Evolutionary conservation across 2,113 vertebrate genomes (phyloP).

Genomic region (Otolemur garnettii): DNA sequence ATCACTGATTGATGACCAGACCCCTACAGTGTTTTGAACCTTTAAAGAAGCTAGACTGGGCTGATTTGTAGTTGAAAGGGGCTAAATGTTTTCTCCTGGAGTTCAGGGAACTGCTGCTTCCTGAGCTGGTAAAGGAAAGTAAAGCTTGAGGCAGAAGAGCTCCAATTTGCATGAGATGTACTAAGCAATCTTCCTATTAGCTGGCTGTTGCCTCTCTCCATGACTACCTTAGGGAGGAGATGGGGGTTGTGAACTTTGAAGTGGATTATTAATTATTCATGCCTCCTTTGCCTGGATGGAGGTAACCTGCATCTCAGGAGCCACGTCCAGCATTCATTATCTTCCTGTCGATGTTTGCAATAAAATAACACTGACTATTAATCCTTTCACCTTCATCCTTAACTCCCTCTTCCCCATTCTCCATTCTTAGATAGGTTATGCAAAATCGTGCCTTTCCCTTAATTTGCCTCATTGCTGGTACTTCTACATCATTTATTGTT

Average conservation of each 20-base stretch:
- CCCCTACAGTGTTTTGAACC: conserved; percentile 60
- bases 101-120: conserved; percentile 66
- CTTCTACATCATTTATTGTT: conserved; percentile 69
- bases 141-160: conserved; percentile 71
- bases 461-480: conserved; percentile 59
- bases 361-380: conserved; percentile 85
- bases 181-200: conserved; percentile 78
- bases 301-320: conserved; percentile 82
- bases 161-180: conserved; percentile 77
- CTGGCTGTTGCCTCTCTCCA: conserved; percentile 78
- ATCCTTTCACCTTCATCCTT: conserved; percentile 76
- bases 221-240: conserved; percentile 81
- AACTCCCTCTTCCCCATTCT: conserved; percentile 62
- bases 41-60: conserved; percentile 54
- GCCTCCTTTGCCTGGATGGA: conserved; percentile 76
- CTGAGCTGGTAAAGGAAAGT: conserved; percentile 44
- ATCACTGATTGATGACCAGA: conserved; percentile 48
- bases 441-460: conserved; percentile 52
- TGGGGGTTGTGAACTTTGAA: conserved; percentile 84
- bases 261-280: conserved; percentile 85
- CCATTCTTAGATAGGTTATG: conserved; percentile 58
- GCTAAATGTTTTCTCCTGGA: conserved; percentile 69
- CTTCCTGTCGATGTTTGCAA: conserved; percentile 81
- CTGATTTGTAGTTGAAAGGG: conserved; percentile 69
- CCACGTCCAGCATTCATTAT: conserved; percentile 84